Conservation (phyloP, 1,140 invertebrate species). For the Trichonephila inaurata region DNA sequence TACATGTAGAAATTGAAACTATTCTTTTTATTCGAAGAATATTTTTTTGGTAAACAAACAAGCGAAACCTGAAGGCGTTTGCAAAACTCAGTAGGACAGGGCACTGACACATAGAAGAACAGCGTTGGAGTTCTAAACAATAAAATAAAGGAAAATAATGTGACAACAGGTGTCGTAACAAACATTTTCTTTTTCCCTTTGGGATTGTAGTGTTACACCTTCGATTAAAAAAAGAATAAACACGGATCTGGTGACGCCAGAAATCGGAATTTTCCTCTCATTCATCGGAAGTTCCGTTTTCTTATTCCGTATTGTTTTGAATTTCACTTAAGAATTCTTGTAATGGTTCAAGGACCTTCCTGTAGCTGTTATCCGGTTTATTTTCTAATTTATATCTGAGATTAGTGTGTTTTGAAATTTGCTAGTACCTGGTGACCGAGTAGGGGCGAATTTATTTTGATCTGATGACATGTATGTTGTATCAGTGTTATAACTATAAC, state of each 20-base stretch:
- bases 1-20: background rate
- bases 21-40: background rate
- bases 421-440: too few relatives aligned
- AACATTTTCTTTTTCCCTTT: background rate
- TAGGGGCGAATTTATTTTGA: too few relatives aligned
- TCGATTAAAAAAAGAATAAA: constrained; percentile 18
- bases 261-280: constrained; percentile 9
- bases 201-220: constrained; percentile 1
- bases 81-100: background rate
- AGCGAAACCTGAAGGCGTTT: background rate
- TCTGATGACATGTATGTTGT: too few relatives aligned
- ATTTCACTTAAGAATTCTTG: background rate
- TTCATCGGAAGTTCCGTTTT: background rate
- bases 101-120: background rate
- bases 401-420: too few relatives aligned
- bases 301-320: background rate
- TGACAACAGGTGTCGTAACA: background rate
- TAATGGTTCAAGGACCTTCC: background rate
- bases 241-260: background rate
- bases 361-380: too few relatives aligned
- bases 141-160: constrained; percentile 1
- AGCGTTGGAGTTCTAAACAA: constrained; percentile 6
- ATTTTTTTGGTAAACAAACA: background rate
- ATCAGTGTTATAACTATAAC: too few relatives aligned
- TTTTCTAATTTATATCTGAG: too few relatives aligned